Percentiles rank a stretch among this genome's conserved stretches.
These are phyloP conservation scores for Parnassius mnemosyne DNA, from an alignment of 2,888 invertebrate genomes.

Conservation along the genomic window DNA sequence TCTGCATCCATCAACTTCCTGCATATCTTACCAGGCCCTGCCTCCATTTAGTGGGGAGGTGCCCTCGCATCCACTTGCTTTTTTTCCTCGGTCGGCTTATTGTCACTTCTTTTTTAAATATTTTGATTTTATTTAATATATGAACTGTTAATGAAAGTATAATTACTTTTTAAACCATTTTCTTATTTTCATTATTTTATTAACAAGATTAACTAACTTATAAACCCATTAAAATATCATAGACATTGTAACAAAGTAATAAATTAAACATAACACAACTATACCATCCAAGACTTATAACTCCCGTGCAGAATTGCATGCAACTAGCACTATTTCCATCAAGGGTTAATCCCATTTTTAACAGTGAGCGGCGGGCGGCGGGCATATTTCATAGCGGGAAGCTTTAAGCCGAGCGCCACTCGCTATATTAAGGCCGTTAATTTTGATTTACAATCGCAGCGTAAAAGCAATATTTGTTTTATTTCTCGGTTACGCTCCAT, in stretches of 20 bases:
- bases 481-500: slow-evolving; percentile 67
- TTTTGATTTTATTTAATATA: no score
- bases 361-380: slow-evolving; percentile 73
- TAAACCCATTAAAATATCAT: slow-evolving; percentile 13
- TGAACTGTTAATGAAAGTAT: no score
- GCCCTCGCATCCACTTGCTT: no score
- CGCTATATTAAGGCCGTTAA: slow-evolving; percentile 80
- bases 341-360: slow-evolving; percentile 79
- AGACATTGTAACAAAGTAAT: slow-evolving; percentile 31
- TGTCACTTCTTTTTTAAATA: no score
- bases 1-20: no score
- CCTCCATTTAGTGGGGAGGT: no score
- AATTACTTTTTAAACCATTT: no score
- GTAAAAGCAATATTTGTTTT: slow-evolving; percentile 81
- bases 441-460: slow-evolving; percentile 79
- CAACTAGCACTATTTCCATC: slow-evolving; percentile 77
- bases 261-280: slow-evolving; percentile 53
- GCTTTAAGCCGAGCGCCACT: slow-evolving; percentile 70
- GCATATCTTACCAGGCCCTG: no score
- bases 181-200: no score
- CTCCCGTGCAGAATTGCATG: slow-evolving; percentile 56
- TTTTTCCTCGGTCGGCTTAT: no score
- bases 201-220: neutral
- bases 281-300: slow-evolving; percentile 34
- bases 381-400: slow-evolving; percentile 78